phyloP scores from a whole-genome alignment of 1,140 invertebrate genomes.

The Zaprionus ghesquierei region DNA sequence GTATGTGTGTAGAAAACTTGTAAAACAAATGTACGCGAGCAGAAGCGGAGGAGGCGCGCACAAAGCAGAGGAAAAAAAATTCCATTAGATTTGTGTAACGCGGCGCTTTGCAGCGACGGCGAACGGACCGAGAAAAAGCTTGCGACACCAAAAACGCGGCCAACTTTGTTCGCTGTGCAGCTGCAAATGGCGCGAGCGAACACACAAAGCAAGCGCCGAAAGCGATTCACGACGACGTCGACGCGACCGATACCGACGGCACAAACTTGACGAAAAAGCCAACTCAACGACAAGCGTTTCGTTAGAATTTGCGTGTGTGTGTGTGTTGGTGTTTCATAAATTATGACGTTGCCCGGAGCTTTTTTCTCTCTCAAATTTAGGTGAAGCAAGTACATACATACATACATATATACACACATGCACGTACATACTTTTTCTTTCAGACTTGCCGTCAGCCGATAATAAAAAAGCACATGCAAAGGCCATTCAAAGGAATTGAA shows the following conservation, averaged over 20 bases:
- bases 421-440: conserved; percentile 45
- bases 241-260: background rate
- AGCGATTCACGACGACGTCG: conserved; percentile 45
- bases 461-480: conserved; percentile 67
- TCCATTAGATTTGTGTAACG: conserved; percentile 73
- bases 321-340: conserved; percentile 64
- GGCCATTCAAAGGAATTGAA: conserved; percentile 48
- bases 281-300: conserved; percentile 65
- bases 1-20: conserved; percentile 44
- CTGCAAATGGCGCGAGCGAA: conserved; percentile 74
- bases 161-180: conserved; percentile 76
- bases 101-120: conserved; percentile 12
- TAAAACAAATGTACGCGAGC: conserved; percentile 55
- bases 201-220: conserved; percentile 58
- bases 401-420: conserved; percentile 22
- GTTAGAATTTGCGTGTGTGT: conserved; percentile 54
- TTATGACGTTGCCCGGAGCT: conserved; percentile 69
- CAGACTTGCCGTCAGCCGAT: conserved; percentile 59
- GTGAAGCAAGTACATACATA: conserved; percentile 52
- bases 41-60: background rate
- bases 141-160: conserved; percentile 63
- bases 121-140: conserved; percentile 18
- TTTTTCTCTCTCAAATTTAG: conserved; percentile 64
- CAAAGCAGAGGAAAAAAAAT: conserved; percentile 56
- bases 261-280: conserved; percentile 63